Base-by-base conservation (phyloP, 1,140 invertebrate genomes). In the Caerostris extrusa region DNA sequence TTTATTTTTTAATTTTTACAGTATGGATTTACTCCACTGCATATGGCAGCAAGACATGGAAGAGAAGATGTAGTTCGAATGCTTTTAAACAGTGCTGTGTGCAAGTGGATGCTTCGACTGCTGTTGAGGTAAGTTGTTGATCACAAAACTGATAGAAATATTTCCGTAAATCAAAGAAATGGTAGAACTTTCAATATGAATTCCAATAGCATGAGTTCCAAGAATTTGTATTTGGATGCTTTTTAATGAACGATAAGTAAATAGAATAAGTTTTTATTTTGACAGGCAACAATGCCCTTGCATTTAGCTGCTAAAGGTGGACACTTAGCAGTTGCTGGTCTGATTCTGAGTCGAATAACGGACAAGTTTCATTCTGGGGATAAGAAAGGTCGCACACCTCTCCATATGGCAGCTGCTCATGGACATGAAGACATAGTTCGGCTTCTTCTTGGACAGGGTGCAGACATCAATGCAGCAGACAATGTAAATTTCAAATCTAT, bases 341-440 rank as follows among this genome's bases (percentile, higher is more conserved):
- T 99, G 14, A 96, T 99, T 82, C 96, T 99, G 82, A 99, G 98
- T 96, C 98, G 99, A 97, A 98, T 98, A 67, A 98, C 98, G 10
- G 98, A 98, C 95, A 97, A 99, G 94, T 97, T 99, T 77, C 98
- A 99, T 96, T 98, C 98, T 95, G 97, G 98, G 93, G 99, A 99
- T 96, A 98, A 98, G 95, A 97, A 98, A 95, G 99, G 99, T 19
- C 98, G 99, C 96, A 99, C 99, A 7, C 98, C 98, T 17, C 97
- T 99, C 61, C 99, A 99, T 96, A 98, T 99, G 94, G 99, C 99
- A 2, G 98, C 99, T 3, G 98, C 98, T 64, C 98, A 99, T 95
- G 99, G 99, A 7, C 99, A 99, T 96, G 98, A 98, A 95, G 98
- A 99, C 96, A 99, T 99, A 98, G 98, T 99, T 2, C 98, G 99